Conservation (phyloP, 92 coral and sea anemone genomes). For the Bergia sp. region DNA sequence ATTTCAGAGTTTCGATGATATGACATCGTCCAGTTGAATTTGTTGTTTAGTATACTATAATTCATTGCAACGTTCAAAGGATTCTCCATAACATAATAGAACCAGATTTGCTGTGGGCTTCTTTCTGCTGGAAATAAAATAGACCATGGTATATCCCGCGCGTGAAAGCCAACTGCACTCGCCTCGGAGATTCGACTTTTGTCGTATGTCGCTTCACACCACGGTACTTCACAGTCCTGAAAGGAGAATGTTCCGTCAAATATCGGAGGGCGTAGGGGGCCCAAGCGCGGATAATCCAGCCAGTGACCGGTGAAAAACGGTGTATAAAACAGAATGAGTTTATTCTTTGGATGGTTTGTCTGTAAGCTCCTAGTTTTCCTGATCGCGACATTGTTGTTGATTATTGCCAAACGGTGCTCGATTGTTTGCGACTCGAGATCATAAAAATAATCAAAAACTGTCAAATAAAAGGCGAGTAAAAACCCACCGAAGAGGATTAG, state of each 20-base stretch:
- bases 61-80: slow-evolving; percentile 55
- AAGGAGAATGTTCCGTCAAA: slow-evolving; percentile 67
- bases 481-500: not conserved
- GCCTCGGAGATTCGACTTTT: slow-evolving; percentile 55
- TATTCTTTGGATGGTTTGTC: slow-evolving; percentile 29
- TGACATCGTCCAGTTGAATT: slow-evolving; percentile 90
- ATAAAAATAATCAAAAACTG: slow-evolving; percentile 34
- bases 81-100: slow-evolving; percentile 77
- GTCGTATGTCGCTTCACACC: slow-evolving; percentile 69
- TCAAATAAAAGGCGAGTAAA: slow-evolving; percentile 15
- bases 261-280: slow-evolving; percentile 46
- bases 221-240: slow-evolving; percentile 61
- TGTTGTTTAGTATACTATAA: slow-evolving; percentile 24
- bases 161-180: slow-evolving; percentile 85
- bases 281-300: slow-evolving; percentile 60
- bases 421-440: slow-evolving; percentile 39
- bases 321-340: slow-evolving; percentile 71
- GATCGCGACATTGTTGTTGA: slow-evolving; percentile 39
- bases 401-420: slow-evolving; percentile 30
- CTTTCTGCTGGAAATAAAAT: slow-evolving; percentile 39
- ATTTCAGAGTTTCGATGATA: slow-evolving; percentile 76
- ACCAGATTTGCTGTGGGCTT: slow-evolving; percentile 74
- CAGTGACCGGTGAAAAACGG: slow-evolving; percentile 66
- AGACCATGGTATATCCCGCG: slow-evolving; percentile 58
- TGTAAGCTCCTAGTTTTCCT: slow-evolving; percentile 12